Evolutionary conservation across 2,797 vertebrate species (phyloP), one percentile per base, ranked within the genome.

Genomic region (Myripristis murdjan): DNA sequence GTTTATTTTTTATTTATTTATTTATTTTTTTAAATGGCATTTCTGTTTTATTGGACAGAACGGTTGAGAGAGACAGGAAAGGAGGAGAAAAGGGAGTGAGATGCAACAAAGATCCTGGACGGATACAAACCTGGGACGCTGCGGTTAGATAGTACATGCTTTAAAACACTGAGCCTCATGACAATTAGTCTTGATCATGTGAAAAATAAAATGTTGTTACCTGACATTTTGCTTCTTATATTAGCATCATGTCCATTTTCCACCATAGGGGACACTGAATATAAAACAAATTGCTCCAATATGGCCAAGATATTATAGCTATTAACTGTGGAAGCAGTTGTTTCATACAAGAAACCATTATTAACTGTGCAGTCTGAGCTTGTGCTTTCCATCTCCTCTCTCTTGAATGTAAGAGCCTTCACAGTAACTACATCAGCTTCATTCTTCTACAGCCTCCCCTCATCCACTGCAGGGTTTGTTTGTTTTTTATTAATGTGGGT

Each of bases 401-500:
- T 43, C 10, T 18, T 77, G 20, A 57, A 23, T 28, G 10, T 24
- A 26, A 43, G 6, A 54, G 10, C 52, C 43, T 22, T 56, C 16
- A 58, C 48, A 49, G 15, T 18, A 20, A 41, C 10, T 43, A 1
- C 10, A 33, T 35, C 55, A 35, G 20, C 37, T 62, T 62, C 28
- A 49, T 6, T 20, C 23, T 8, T 31, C 5, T 31, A 16, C 23
- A 23, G 16, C 14, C 11, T 53, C 20, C 15, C 2, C 53, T 60
- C 4, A 49, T 22, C n/a, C 31, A 15, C 37, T 51, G 23, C 59
- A 41, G 41, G 28, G n/a, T n/a, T n/a, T n/a, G 64, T 53, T 41
- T 73, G 71, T 41, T 28, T 10, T 43, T 31, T 18, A 18, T 5
- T 22, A 56, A 51, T 61, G 78, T 31, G 58, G 66, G 71, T 87